Evolutionary conservation across 2,888 invertebrate species (phyloP).

Genomic region (Drosophila algonquin): DNA sequence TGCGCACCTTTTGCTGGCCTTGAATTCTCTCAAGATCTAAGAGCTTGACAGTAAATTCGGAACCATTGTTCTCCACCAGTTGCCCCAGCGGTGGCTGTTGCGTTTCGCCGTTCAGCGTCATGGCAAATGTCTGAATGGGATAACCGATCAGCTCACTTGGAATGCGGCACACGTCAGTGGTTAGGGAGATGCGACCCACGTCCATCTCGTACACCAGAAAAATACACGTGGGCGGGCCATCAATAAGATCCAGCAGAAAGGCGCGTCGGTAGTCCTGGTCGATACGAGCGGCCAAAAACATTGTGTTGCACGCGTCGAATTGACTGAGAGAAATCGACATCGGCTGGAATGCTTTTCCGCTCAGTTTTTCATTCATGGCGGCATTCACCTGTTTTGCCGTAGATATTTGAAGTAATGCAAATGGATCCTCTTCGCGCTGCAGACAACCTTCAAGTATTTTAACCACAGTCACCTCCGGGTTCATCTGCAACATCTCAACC

Average conservation of each 20-base stretch:
- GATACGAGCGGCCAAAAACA: constrained; percentile 49
- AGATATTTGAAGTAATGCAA: constrained; percentile 47
- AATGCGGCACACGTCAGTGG: constrained; percentile 47
- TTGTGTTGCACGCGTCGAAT: constrained; percentile 1
- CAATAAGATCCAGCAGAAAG: constrained; percentile 47
- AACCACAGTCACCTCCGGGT: constrained; percentile 37
- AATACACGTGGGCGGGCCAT: constrained; percentile 5
- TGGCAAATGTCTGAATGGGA: constrained; percentile 43
- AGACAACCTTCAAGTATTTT: constrained; percentile 17
- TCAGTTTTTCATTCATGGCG: constrained; percentile 30
- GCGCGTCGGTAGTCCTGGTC: constrained; percentile 54
- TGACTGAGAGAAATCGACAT: constrained; percentile 3
- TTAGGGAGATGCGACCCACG: constrained; percentile 52
- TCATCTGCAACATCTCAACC: constrained; percentile 22
- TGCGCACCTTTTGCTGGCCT: constrained; percentile 1
- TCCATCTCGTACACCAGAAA: constrained; percentile 63
- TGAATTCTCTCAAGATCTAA: neutral
- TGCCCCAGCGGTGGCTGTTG: constrained; percentile 1
- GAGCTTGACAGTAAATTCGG: constrained; percentile 41
- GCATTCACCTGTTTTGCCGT: constrained; percentile 27
- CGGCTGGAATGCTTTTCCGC: neutral
- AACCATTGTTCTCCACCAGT: neutral
- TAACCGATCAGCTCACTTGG: constrained; percentile 40
- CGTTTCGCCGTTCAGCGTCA: constrained; percentile 6
- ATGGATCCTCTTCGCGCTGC: constrained; percentile 19